Percentiles rank a stretch among this genome's conserved stretches.
These are phyloP conservation scores for Epistrophe grossulariae DNA, from an alignment of 2,888 invertebrate species.

Conservation along the genomic window DNA sequence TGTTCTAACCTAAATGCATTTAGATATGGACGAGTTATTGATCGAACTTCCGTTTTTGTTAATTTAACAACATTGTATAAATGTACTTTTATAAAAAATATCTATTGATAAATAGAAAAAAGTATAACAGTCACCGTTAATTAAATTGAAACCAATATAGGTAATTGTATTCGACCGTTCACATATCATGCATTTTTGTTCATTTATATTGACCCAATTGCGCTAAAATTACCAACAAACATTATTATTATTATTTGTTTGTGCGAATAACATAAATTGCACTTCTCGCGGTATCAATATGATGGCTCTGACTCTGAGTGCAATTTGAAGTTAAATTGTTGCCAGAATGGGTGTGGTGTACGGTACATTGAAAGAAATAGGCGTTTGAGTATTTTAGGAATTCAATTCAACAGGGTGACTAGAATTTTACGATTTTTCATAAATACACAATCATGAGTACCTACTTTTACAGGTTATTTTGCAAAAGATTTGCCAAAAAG, in stretches of 20 bases:
- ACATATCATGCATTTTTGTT: slow-evolving; percentile 46
- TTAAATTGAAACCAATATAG: slow-evolving; percentile 59
- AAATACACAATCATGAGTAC: too few species aligned
- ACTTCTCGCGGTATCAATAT: slow-evolving; percentile 25
- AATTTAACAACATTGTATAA: slow-evolving; percentile 17
- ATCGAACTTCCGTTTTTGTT: slow-evolving; percentile 66
- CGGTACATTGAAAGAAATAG: too few species aligned
- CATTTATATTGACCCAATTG: slow-evolving; percentile 74
- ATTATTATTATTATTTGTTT: slow-evolving; percentile 43
- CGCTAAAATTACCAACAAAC: slow-evolving; percentile 66
- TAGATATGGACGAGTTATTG: slow-evolving; percentile 56
- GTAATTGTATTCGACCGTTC: slow-evolving; percentile 42
- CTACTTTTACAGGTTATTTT: too few species aligned
- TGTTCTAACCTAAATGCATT: slow-evolving; percentile 31
- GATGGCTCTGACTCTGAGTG: slow-evolving; percentile 1
- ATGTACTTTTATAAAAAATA: too few species aligned
- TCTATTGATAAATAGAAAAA: slow-evolving; percentile 6
- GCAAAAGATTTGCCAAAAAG: too few species aligned
- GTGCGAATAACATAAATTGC: slow-evolving; percentile 27
- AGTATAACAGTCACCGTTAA: slow-evolving; percentile 31
- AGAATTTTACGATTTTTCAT: too few species aligned
- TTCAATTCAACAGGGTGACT: too few species aligned
- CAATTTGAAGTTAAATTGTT: slow-evolving; percentile 9
- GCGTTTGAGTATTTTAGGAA: too few species aligned
- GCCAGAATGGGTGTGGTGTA: slow-evolving; percentile 12